phyloP scores from a whole-genome alignment of 2,113 vertebrate species.

The Pica pica region DNA sequence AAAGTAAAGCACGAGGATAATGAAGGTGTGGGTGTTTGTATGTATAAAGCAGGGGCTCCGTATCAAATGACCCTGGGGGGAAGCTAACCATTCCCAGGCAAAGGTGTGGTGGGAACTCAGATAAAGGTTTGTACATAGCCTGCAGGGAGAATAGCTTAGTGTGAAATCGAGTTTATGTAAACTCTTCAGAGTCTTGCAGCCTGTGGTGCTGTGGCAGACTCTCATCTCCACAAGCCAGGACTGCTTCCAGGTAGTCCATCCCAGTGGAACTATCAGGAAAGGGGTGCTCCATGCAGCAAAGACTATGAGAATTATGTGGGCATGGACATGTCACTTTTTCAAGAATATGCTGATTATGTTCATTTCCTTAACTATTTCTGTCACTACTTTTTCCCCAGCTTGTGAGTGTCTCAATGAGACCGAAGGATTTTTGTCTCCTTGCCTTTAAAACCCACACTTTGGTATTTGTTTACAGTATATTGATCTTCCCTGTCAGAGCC shows the following conservation, averaged over 20 bases:
- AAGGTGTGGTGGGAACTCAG: conserved; percentile 66
- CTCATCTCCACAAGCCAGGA: background rate
- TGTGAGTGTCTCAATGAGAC: background rate
- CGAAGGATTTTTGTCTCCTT: fast-evolving
- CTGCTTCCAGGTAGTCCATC: background rate
- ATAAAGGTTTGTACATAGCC: conserved; percentile 27
- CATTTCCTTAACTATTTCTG: background rate
- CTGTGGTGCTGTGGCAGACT: background rate
- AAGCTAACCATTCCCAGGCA: conserved; percentile 56
- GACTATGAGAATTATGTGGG: background rate
- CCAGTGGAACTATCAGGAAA: background rate
- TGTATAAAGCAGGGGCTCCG: background rate
- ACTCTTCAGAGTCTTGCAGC: background rate
- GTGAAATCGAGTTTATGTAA: background rate
- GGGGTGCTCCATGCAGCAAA: background rate
- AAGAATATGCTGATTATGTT: background rate
- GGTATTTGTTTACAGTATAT: background rate
- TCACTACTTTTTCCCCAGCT: background rate
- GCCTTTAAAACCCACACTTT: background rate
- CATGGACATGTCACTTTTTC: background rate
- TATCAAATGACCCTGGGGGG: conserved; percentile 43
- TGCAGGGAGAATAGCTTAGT: background rate
- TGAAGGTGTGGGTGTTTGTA: conserved; percentile 59
- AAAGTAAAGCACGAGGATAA: conserved; percentile 5
- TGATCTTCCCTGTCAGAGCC: background rate